Evolutionary conservation across 53 echinoderm and acorn worm genomes (phyloP), one percentile per base, ranked within the genome.

Genomic region (Henricia sp.): DNA sequence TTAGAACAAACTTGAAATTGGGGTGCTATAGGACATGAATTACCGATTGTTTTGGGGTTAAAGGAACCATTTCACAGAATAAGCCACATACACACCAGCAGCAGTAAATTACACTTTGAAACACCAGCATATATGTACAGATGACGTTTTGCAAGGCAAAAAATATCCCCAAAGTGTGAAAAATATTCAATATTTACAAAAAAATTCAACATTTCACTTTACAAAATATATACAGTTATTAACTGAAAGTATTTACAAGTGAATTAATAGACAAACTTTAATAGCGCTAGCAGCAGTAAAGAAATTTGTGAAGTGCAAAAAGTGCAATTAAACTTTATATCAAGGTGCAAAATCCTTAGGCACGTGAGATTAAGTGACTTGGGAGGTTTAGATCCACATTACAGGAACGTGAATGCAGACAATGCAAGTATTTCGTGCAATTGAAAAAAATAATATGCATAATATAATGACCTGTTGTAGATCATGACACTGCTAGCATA

Each of bases 81-180:
- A n/a, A n/a, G n/a, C n/a, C n/a, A n/a, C n/a, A n/a, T n/a, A n/a
- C n/a, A n/a, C n/a, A n/a, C n/a, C n/a, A n/a, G n/a, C n/a, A n/a
- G n/a, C n/a, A n/a, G n/a, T n/a, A n/a, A n/a, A n/a, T n/a, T n/a
- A n/a, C n/a, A n/a, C n/a, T n/a, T n/a, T n/a, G n/a, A n/a, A n/a
- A n/a, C n/a, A n/a, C n/a, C n/a, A n/a, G n/a, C n/a, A 17, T 30
- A 59, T 71, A 76, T 76, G 43, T 76, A 76, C 76, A 76, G 40
- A 58, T 58, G 19, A 19, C 37, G 43, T 37, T 73, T 52, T 34
- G 59, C 40, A 4, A 36, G 14, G 30, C 8, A 5, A 4, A 6
- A 0, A 29, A 42, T 39, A 40, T 11, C 21, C 54, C 55, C 3
- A 58, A 10, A 41, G 76, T 76, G 76, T 42, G 24, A 11, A 57